Conservation (phyloP, 2,113 vertebrate genomes). For the Phalacrocorax pelagicus region DNA sequence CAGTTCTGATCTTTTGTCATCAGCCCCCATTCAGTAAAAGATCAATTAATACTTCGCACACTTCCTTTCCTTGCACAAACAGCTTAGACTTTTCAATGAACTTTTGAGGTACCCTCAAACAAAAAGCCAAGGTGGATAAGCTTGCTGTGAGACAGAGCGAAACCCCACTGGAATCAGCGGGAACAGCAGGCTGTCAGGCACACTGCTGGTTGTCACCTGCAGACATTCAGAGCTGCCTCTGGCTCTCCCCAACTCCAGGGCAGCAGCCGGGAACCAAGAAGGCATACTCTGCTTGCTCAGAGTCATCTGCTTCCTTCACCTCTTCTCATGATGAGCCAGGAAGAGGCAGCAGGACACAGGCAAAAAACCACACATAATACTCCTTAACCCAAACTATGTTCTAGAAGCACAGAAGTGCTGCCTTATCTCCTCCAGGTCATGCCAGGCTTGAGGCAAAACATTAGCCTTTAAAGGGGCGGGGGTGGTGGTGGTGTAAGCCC, state of each 20-base stretch:
- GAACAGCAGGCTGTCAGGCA: not conserved
- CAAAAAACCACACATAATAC: not conserved
- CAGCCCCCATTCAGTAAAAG: not conserved
- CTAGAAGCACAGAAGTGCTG: not conserved
- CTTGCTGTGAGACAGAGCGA: not conserved
- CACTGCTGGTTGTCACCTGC: accelerated
- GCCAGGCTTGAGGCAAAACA: not conserved
- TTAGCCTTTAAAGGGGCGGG: not conserved
- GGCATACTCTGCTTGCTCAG: not conserved
- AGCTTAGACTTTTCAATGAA: not conserved
- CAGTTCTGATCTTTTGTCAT: not conserved
- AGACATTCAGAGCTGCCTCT: not conserved
- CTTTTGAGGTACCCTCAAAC: not conserved
- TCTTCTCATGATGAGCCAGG: not conserved
- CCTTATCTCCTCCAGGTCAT: not conserved
- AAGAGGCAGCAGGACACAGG: not conserved
- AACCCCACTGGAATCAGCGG: accelerated
- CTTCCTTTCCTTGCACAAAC: not conserved
- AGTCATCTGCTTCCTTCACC: not conserved
- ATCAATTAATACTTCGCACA: not conserved
- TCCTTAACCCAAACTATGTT: not conserved
- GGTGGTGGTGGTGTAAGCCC: too few species aligned
- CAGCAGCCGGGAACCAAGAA: not conserved
- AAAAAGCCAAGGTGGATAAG: not conserved
- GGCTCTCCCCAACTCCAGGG: accelerated